Evolutionary conservation across 53 echinoderm and acorn worm genomes (phyloP).

Genomic region (Stichopus horrens): DNA sequence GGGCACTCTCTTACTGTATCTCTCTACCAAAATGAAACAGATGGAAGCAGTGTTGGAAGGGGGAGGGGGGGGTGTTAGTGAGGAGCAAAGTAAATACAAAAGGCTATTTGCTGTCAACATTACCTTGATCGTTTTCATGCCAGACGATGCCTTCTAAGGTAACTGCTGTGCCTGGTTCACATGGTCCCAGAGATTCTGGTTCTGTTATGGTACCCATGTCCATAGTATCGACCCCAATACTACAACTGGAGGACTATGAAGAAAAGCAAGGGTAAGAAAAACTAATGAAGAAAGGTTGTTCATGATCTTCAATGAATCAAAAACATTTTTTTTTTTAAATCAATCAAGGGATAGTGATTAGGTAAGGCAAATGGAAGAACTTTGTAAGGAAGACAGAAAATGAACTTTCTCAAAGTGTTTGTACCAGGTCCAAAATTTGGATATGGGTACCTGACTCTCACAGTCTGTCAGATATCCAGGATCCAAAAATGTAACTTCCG

Average conservation of each 20-base stretch:
- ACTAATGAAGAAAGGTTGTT: not conserved
- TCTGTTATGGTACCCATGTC: constrained; percentile 90
- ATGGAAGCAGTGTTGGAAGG: too few relatives aligned
- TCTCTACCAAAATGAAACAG: too few relatives aligned
- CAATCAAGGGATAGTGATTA: not conserved
- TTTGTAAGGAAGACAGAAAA: too few relatives aligned
- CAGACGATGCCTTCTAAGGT: constrained; percentile 98
- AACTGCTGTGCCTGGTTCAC: constrained; percentile 96
- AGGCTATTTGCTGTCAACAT: not conserved
- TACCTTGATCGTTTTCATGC: constrained; percentile 98
- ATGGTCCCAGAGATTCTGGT: constrained; percentile 88
- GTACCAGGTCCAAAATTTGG: too few relatives aligned
- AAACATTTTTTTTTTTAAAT: not conserved
- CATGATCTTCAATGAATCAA: not conserved
- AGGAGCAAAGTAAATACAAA: too few relatives aligned
- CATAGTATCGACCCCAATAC: constrained; percentile 82
- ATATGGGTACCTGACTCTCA: too few relatives aligned
- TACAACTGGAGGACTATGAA: constrained; percentile 60
- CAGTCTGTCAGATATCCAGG: too few relatives aligned
- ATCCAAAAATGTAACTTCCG: too few relatives aligned
- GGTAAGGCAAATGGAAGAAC: too few relatives aligned
- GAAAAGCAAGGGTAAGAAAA: not conserved
- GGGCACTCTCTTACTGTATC: too few relatives aligned
- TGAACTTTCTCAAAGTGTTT: too few relatives aligned
- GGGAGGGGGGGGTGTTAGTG: too few relatives aligned